Base-by-base conservation (phyloP, 2,113 vertebrate species). In the Ramphastos sulfuratus region DNA sequence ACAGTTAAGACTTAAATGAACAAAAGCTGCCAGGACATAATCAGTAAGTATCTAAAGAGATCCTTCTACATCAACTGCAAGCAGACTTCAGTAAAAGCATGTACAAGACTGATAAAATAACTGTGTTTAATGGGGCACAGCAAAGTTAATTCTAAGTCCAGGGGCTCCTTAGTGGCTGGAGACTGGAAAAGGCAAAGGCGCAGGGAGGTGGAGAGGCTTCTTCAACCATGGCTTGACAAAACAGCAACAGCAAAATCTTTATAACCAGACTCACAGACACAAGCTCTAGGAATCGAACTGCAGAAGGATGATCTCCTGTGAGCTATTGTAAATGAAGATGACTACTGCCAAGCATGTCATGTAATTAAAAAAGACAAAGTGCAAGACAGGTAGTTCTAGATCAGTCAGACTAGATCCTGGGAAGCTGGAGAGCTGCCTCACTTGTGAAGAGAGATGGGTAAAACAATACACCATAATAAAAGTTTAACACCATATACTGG, bases 401-500 rank as follows among this genome's bases (percentile, higher is more conserved):
- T 35, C 48, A 50, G 37, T 37, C 48, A 74, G 17, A 35, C 30
- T 25, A 50, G 35, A 54, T 85, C 44, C 65, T 42, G 24, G 64
- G 70, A 64, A 93, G 33, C 42, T 44, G n/a, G 28, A 54, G 54
- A 69, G 58, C 42, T 85, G 56, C 56, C 85, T 73, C 42, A 24
- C 46, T 88, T 60, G n/a, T 78, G 69, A 85, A 85, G 48, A 82
- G 14, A 79, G 37, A 17, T 71, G 61, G 50, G 60, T 71, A 77
- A 78, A 91, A 71, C 61, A 77, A 33, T 39, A 48, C 37, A 77
- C 23, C 7, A 1, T 39, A 89, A 81, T 72, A 67, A 81, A 84
- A 95, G 69, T 88, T 83, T 83, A 94, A 58, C 33, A 75, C 21
- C 61, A 61, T 37, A 70, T 61, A 58, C 54, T 44, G 44, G 33